A percentile compares a stretch with the other conserved stretches of the same genome.
Conservation (phyloP, 2,113 vertebrate genomes). For the Spea bombifrons region DNA sequence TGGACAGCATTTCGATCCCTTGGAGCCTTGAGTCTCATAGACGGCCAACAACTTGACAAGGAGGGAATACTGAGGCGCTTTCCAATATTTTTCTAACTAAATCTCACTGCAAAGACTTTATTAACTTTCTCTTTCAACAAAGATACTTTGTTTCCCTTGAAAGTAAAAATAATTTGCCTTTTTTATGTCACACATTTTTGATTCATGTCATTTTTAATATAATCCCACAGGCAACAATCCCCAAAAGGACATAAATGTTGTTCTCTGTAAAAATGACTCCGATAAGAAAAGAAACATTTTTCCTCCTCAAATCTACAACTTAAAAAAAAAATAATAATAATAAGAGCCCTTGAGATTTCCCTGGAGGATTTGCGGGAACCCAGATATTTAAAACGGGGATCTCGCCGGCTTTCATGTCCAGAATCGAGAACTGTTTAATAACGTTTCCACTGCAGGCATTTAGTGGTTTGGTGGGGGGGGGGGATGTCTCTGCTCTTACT, state of each 20-base stretch:
- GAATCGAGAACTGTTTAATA: conserved; percentile 15
- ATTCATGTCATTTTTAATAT: too few relatives aligned
- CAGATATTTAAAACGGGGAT: background rate
- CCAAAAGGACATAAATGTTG: background rate
- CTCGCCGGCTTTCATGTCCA: conserved; percentile 11
- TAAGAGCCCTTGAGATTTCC: background rate
- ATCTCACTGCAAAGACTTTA: too few relatives aligned
- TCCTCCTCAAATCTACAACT: background rate
- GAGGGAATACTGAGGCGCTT: too few relatives aligned
- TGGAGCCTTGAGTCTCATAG: too few relatives aligned
- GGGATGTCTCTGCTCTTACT: background rate
- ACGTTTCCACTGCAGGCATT: conserved; percentile 26
- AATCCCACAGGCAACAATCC: too few relatives aligned
- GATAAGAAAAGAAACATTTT: background rate
- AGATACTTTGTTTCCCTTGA: too few relatives aligned
- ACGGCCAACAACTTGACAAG: too few relatives aligned
- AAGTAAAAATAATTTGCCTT: too few relatives aligned
- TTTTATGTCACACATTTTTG: too few relatives aligned
- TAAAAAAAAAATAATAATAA: background rate
- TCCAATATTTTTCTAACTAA: too few relatives aligned
- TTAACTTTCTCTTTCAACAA: too few relatives aligned
- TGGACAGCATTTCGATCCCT: too few relatives aligned
- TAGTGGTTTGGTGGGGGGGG: conserved; percentile 29
- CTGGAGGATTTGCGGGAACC: background rate
- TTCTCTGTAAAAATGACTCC: background rate